phyloP scores from a whole-genome alignment of 2,888 invertebrate genomes.

The Dasypogon diadema region DNA sequence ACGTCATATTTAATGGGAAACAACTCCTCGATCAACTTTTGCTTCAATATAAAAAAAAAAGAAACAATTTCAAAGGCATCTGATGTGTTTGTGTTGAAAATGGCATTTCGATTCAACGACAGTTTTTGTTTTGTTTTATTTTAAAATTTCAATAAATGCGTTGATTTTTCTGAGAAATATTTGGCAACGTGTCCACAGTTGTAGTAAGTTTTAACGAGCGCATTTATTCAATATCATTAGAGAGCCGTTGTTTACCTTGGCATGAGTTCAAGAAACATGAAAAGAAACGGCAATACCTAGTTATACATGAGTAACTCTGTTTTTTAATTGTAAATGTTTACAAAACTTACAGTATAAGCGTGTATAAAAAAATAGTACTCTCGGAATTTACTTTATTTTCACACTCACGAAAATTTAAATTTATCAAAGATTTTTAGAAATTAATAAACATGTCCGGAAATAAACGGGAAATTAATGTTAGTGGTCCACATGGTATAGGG shows the following conservation, averaged over 20 bases:
- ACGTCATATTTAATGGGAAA: constrained; percentile 31
- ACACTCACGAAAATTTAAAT: too few relatives aligned
- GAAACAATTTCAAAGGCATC: neutral
- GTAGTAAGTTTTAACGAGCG: neutral
- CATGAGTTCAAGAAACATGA: constrained; percentile 7
- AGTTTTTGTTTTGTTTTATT: neutral
- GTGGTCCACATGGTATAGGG: too few relatives aligned
- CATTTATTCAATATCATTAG: neutral
- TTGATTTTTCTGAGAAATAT: neutral
- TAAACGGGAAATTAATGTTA: too few relatives aligned
- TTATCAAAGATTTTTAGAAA: too few relatives aligned
- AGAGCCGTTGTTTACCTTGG: constrained; percentile 9
- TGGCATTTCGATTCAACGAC: neutral
- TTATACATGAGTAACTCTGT: neutral
- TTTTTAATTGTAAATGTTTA: neutral
- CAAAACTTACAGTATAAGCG: neutral
- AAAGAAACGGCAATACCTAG: neutral
- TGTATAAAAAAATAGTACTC: neutral
- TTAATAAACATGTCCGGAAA: too few relatives aligned
- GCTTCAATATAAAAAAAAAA: neutral
- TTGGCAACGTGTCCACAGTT: constrained; percentile 14
- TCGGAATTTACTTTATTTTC: too few relatives aligned
- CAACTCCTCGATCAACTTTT: neutral
- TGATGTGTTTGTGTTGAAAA: neutral
- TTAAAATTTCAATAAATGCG: neutral